Evolutionary conservation across 1,140 invertebrate species (phyloP), one percentile per base, ranked within the genome.

Genomic region (Dermatophagoides farinae): DNA sequence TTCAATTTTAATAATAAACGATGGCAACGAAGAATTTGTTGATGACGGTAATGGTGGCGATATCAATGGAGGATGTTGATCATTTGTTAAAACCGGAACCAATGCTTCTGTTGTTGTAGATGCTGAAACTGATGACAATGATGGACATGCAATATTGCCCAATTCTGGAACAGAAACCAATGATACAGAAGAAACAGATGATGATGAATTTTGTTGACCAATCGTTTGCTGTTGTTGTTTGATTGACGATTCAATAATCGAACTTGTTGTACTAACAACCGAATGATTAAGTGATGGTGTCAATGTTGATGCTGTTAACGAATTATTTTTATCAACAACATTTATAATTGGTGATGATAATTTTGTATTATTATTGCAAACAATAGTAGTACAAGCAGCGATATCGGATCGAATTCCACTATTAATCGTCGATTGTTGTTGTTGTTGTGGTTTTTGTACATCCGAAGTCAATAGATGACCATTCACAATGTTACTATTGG

Each of bases 401-500:
- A 4, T 31, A 31, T 31, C 31, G 8, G 31, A 31, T 31, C 31
- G 2, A 31, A 31, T 31, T 2, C 2, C 31, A 31, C 31, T 31
- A 31, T 31, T 31, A 4, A 31, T 31, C 2, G 31, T 31, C 23
- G 11, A 31, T 39, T 52, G 23, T 52, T 52, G 23, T 52, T 52
- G 23, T 52, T 52, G 23, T 25, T 39, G 23, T 52, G 2, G 12
- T 23, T 54, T 9, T 22, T 55, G 53, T 5, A 55, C 5, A 23
- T 55, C 53, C 53, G 53, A 55, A 16, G 53, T 55, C 12, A 55
- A 25, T 14, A 39, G 23, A 55, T 55, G 53, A 25, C 16, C 53
- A 55, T 55, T 31, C 25, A 39, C 53, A 14, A 55, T 14, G 23
- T 23, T 23, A 16, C 53, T 55, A 38, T 41, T n/a, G 12, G 18